A percentile compares a stretch with the other conserved stretches of the same genome.
Conservation (phyloP, 1,140 invertebrate genomes). For the Psilanteris sp. region DNA sequence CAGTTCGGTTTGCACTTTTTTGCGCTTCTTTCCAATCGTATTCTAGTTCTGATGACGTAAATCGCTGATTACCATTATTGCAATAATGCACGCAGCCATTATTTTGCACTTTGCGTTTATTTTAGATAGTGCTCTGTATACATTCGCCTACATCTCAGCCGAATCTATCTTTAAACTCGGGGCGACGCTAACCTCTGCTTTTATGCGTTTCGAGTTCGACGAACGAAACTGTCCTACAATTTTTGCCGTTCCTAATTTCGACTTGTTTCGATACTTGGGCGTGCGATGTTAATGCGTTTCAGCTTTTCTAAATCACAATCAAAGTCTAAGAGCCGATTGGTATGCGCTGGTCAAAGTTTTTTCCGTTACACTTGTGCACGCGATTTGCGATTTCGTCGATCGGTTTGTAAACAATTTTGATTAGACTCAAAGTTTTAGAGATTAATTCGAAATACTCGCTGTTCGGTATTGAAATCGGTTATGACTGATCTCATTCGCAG, state of each 20-base stretch:
- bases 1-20: background rate
- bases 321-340: no score
- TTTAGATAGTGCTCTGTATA: slow-evolving; percentile 44
- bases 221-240: slow-evolving; percentile 64
- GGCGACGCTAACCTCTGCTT: slow-evolving; percentile 59
- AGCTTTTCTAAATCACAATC: no score
- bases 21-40: no score
- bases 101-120: slow-evolving; percentile 45
- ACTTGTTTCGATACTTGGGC: slow-evolving; percentile 2
- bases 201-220: slow-evolving; percentile 67
- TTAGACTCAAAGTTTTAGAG: no score
- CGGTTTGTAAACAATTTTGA: no score
- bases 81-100: slow-evolving; percentile 31
- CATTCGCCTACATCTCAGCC: slow-evolving; percentile 39
- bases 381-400: no score
- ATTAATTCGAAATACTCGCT: no score
- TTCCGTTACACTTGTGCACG: no score
- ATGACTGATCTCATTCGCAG: no score
- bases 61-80: slow-evolving; percentile 10
- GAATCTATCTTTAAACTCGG: slow-evolving; percentile 62
- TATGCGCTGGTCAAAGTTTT: no score
- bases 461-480: no score
- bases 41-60: slow-evolving; percentile 1
- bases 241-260: slow-evolving; percentile 23
- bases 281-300: no score